Evolutionary conservation across 2,888 invertebrate species (phyloP).

Genomic region (Disparrhopalites patrizii): DNA sequence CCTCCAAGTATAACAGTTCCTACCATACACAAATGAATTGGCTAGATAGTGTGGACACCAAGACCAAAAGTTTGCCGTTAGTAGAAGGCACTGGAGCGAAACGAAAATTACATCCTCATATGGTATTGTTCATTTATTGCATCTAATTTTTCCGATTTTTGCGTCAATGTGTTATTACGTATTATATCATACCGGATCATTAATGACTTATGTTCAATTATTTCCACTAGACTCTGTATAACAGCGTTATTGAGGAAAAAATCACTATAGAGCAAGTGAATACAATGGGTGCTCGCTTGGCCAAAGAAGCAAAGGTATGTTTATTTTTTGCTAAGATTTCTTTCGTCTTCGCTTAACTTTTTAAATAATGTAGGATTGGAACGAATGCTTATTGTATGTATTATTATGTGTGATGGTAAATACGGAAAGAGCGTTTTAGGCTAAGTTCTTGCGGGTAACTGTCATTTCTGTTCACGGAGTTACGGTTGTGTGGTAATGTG

Average conservation of each 20-base stretch:
- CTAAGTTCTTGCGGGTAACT: too few relatives aligned
- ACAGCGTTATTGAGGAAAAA: constrained; percentile 86
- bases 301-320: constrained; percentile 48
- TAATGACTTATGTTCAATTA: not conserved
- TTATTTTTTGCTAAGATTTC: too few relatives aligned
- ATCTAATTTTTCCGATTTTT: not conserved
- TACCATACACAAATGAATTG: constrained; percentile 83
- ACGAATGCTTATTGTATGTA: constrained; percentile 21
- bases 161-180: too few relatives aligned
- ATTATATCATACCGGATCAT: not conserved
- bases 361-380: not conserved
- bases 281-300: constrained; percentile 47
- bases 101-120: constrained; percentile 72
- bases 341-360: not conserved
- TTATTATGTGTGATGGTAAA: not conserved
- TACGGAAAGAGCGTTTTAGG: too few relatives aligned
- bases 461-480: too few relatives aligned
- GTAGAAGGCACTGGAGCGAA: constrained; percentile 60
- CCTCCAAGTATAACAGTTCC: constrained; percentile 85
- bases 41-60: constrained; percentile 78
- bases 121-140: constrained; percentile 57
- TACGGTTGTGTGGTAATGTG: too few relatives aligned
- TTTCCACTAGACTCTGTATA: constrained; percentile 75
- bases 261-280: constrained; percentile 72
- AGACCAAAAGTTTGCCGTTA: constrained; percentile 60